Percentiles rank a stretch among this genome's conserved stretches.
Conservation (phyloP, 2,113 vertebrate species). For the Megaptera novaeangliae region DNA sequence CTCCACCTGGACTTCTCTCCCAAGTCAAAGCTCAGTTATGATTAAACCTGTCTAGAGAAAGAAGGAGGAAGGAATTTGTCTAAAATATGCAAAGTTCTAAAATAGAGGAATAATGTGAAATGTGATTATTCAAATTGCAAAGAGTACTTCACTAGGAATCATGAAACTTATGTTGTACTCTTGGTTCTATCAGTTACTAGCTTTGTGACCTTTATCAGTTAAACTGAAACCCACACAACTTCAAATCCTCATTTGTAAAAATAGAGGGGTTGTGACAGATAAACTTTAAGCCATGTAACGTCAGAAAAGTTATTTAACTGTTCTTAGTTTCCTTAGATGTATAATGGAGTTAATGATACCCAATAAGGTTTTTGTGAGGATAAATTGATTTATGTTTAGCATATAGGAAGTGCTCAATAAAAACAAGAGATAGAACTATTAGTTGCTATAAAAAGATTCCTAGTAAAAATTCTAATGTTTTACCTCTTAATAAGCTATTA, state of each 20-base stretch:
- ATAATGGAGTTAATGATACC: neutral
- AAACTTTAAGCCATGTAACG: neutral
- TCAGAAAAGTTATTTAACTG: neutral
- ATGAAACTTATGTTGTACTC: neutral
- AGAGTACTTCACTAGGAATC: neutral
- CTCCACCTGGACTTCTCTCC: neutral
- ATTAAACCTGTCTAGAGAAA: neutral
- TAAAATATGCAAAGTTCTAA: neutral
- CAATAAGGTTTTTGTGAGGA: neutral
- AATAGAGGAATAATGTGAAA: conserved; percentile 11
- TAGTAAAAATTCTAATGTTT: neutral
- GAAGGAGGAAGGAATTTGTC: neutral
- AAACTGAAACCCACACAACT: neutral
- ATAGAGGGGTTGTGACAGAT: neutral
- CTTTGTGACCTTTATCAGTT: neutral
- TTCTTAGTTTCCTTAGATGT: neutral
- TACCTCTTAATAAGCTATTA: neutral
- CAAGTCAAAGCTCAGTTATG: neutral
- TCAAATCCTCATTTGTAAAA: neutral
- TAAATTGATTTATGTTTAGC: neutral
- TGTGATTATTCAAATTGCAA: neutral
- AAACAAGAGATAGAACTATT: neutral
- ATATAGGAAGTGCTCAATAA: neutral
- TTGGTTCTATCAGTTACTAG: neutral
- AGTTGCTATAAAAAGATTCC: neutral